phyloP scores from a whole-genome alignment of 2,797 vertebrate genomes.

The Phoeniculus purpureus region DNA sequence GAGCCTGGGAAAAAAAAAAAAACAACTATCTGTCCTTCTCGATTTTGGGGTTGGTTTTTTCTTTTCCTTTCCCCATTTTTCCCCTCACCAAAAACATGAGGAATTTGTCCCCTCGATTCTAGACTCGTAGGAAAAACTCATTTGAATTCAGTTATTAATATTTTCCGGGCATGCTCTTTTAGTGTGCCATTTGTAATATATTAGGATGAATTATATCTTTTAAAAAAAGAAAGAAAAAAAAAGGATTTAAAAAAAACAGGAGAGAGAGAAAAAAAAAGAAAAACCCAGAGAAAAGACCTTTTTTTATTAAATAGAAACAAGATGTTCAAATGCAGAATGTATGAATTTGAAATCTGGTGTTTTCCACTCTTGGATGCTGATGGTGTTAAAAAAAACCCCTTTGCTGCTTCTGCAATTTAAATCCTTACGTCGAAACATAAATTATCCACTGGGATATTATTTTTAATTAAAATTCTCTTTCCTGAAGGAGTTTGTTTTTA shows the following conservation, averaged over 20 bases:
- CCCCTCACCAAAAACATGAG: constrained; percentile 11
- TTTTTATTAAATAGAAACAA: constrained; percentile 74
- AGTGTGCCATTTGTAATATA: constrained; percentile 56
- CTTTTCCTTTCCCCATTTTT: not conserved
- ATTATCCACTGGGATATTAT: constrained; percentile 49
- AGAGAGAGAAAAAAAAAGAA: not conserved
- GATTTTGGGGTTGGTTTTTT: not conserved
- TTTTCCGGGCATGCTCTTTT: constrained; percentile 59
- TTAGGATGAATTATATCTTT: constrained; percentile 66
- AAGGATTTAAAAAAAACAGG: not conserved
- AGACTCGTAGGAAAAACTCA: constrained; percentile 44
- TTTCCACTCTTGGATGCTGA: constrained; percentile 36
- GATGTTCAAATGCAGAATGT: constrained; percentile 68
- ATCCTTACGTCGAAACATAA: constrained; percentile 19
- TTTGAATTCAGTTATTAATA: constrained; percentile 69
- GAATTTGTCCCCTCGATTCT: constrained; percentile 24
- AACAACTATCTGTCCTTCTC: not conserved
- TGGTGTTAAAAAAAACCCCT: constrained; percentile 6
- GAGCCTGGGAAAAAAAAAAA: not conserved
- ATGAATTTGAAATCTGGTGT: constrained; percentile 65
- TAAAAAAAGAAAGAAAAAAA: not conserved
- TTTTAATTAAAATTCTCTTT: constrained; percentile 69
- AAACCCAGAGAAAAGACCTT: not conserved
- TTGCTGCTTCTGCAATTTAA: constrained; percentile 62
- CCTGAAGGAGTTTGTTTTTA: constrained; percentile 35